Base-by-base conservation (phyloP, 2,113 vertebrate genomes). In the Cebus imitator region DNA sequence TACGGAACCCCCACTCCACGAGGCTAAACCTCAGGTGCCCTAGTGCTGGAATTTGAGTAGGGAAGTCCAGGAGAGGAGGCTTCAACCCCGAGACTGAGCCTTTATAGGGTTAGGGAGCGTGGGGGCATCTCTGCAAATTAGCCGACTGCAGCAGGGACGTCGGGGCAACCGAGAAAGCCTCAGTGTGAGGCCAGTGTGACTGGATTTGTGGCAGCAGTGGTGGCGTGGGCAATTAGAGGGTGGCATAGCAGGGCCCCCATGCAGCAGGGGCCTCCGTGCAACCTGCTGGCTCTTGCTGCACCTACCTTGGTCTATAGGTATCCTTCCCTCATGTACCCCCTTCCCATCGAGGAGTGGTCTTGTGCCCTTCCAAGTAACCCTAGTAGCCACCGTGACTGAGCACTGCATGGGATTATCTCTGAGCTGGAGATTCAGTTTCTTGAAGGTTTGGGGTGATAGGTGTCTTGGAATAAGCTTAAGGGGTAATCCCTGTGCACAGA, bases 251-350 rank as follows among this genome's bases (percentile, higher is more conserved):
- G 0, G n/a, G 83, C 25, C 57, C 14, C n/a, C 70, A 57, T 32
- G 14, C 75, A 52, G 50, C 43, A 43, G 32, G 0, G n/a, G 82
- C 25, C 55, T 18, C n/a, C 76, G 50, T 32, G 14, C 58, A 30
- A 25, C 58, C 58, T 61, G 61, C 61, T 13, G 45, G 68, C 5
- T 35, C 25, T 30, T 0, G 21, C 35, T 43, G 27, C 37, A 32
- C 7, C 43, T 30, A 3, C 2, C n/a, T 55, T 5, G 0, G 27
- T 21, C 45, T 87, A 35, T 57, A 37, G 30, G 12, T 0, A 2
- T 30, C 12, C 21, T 37, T n/a, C 9, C 16, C 14, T 87, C 27
- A 13, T 43, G 87, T 40, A 11, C 48, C 5, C 20, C 5, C 4
- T 73, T n/a, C 72, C 64, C 64, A 9, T 32, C 45, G 43, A 16